Evolutionary conservation across 2,888 invertebrate genomes (phyloP).

Genomic region (Agrotis clavis): DNA sequence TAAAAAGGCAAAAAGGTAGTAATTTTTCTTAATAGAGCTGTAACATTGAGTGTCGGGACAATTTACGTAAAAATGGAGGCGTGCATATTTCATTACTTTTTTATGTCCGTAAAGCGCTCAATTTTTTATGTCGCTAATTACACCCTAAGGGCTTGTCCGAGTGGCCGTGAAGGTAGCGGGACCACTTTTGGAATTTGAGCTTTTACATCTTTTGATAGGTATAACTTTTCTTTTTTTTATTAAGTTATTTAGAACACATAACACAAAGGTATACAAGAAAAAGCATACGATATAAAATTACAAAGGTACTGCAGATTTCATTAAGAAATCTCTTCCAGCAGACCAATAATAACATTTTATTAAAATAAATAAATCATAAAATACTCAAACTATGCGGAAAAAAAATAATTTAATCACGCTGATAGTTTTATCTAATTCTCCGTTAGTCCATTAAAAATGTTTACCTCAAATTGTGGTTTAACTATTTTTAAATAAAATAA

Average conservation of each 20-base stretch:
- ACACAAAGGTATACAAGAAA: too few relatives aligned
- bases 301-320: not conserved
- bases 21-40: constrained; percentile 83
- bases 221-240: not conserved
- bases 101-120: constrained; percentile 76
- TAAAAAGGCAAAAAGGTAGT: constrained; percentile 62
- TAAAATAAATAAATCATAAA: too few relatives aligned
- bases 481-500: constrained; percentile 17
- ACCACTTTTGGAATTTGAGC: constrained; percentile 39
- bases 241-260: not conserved
- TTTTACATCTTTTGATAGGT: not conserved
- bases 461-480: constrained; percentile 20
- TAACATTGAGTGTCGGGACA: constrained; percentile 76
- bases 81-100: constrained; percentile 82
- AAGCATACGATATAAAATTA: too few relatives aligned
- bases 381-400: constrained; percentile 6
- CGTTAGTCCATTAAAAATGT: constrained; percentile 6
- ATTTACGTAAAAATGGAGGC: constrained; percentile 79
- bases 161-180: constrained; percentile 33
- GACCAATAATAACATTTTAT: too few relatives aligned
- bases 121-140: constrained; percentile 86
- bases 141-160: constrained; percentile 72
- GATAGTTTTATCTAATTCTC: constrained; percentile 28
- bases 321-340: not conserved
- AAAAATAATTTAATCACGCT: not conserved